These are phyloP conservation scores for Drosophila nigritarsus DNA, from an alignment of 2,888 invertebrate species.

Conservation along the genomic window DNA sequence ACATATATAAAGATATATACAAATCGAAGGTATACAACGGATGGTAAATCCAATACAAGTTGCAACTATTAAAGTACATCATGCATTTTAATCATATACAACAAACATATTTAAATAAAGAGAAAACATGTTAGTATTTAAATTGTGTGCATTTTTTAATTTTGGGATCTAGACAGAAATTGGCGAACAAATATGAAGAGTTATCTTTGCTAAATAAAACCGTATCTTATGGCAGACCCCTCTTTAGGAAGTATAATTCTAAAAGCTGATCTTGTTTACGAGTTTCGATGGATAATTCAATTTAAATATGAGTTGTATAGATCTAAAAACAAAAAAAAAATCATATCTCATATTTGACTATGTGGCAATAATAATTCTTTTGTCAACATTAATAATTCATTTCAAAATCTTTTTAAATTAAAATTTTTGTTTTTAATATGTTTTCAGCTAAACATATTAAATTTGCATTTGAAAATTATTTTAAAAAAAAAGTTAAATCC, in stretches of 20 bases:
- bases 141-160: not conserved
- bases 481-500: not conserved
- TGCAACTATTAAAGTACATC: constrained; percentile 74
- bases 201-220: not conserved
- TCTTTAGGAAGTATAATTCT: not conserved
- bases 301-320: not conserved
- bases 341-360: too few species aligned
- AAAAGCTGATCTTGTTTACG: not conserved
- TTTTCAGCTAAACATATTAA: not conserved
- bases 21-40: constrained; percentile 68
- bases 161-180: not conserved
- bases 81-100: constrained; percentile 77
- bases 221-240: not conserved
- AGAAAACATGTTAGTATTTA: constrained; percentile 70
- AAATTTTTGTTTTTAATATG: not conserved
- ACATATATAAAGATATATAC: constrained; percentile 51
- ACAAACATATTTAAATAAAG: constrained; percentile 75
- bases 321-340: too few species aligned
- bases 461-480: not conserved
- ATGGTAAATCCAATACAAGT: constrained; percentile 63
- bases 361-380: too few species aligned
- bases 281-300: not conserved
- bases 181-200: not conserved
- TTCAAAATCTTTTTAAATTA: too few species aligned
- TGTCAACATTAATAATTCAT: too few species aligned